These are phyloP conservation scores for Peromyscus nudipes DNA, from an alignment of 2,797 vertebrate species.

Conservation along the genomic window DNA sequence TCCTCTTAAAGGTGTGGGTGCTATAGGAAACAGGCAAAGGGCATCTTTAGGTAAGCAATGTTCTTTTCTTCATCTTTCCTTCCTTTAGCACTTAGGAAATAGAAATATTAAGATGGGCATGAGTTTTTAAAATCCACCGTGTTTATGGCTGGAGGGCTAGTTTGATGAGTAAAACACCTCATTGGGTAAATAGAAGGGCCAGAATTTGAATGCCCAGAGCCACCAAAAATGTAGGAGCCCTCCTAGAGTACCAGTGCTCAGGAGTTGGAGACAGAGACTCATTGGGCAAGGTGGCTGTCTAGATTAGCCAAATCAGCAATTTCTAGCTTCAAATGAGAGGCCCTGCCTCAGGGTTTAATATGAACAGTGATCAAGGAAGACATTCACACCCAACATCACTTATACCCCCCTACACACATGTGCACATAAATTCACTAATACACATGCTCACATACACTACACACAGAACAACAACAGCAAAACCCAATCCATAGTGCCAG, in stretches of 20 bases:
- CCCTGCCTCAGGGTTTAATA: too few species aligned
- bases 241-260: background rate
- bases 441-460: background rate
- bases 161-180: background rate
- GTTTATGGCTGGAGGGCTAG: background rate
- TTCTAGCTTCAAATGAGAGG: background rate
- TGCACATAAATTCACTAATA: background rate
- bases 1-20: background rate
- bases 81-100: constrained; percentile 47
- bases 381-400: background rate
- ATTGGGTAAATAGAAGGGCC: background rate
- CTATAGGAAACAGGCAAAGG: background rate
- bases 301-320: background rate
- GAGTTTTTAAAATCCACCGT: background rate
- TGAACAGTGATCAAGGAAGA: background rate
- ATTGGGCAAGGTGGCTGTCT: background rate
- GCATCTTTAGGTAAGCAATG: background rate
- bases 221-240: too few species aligned
- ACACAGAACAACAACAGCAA: background rate
- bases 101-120: constrained; percentile 4
- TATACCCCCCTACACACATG: too few species aligned
- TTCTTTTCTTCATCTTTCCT: background rate
- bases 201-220: background rate
- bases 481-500: background rate
- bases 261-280: background rate